Evolutionary conservation across 2,888 invertebrate genomes (phyloP).

Genomic region (Odiellus spinosus): DNA sequence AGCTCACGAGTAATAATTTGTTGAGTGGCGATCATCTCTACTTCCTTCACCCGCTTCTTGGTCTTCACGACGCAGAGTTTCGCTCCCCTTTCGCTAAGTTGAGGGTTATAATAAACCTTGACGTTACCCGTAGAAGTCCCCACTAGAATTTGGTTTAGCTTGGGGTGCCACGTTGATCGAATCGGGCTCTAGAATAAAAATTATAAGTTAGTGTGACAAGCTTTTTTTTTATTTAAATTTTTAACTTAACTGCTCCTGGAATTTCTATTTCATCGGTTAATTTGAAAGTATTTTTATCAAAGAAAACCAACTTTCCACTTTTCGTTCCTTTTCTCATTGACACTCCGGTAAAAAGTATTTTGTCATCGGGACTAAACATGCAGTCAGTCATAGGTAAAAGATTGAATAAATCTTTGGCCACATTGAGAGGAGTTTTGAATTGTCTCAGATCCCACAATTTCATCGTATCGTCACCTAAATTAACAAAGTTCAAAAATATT

Average conservation of each 20-base stretch:
- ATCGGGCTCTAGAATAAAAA: constrained; percentile 28
- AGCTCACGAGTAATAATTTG: constrained; percentile 72
- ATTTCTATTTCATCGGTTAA: constrained; percentile 56
- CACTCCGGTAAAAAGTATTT: constrained; percentile 69
- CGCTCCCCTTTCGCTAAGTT: constrained; percentile 66
- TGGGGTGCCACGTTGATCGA: constrained; percentile 86
- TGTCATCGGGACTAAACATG: constrained; percentile 81
- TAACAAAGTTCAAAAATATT: background rate
- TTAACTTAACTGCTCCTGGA: constrained; percentile 41
- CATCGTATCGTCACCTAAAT: constrained; percentile 63
- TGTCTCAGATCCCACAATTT: constrained; percentile 86
- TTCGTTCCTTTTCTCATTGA: constrained; percentile 50
- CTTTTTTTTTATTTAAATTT: constrained; percentile 1
- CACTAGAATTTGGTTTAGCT: constrained; percentile 88
- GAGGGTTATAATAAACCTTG: constrained; percentile 78
- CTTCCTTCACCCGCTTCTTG: constrained; percentile 28
- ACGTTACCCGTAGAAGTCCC: constrained; percentile 80
- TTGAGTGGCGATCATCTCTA: constrained; percentile 60
- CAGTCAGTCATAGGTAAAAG: constrained; percentile 51
- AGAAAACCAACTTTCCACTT: constrained; percentile 57
- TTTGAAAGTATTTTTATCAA: constrained; percentile 57
- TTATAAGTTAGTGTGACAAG: background rate
- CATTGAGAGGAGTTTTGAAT: constrained; percentile 59
- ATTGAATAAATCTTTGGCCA: constrained; percentile 53
- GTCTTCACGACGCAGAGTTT: constrained; percentile 67